A percentile compares a stretch with the other conserved stretches of the same genome.
Conservation (phyloP, 2,888 invertebrate species). For the Calephelis perditalis region DNA sequence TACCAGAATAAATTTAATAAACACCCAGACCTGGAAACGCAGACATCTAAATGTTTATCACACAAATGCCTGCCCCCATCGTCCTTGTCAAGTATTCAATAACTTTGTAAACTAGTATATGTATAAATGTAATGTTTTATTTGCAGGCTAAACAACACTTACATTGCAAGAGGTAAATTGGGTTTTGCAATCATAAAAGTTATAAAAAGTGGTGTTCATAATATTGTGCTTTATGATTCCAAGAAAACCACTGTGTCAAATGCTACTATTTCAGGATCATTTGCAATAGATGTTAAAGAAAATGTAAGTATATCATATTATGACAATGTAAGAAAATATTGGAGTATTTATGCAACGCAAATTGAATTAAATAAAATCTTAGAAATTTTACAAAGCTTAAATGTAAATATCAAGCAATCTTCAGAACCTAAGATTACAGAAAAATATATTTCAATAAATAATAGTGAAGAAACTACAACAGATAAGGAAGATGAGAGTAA, state of each 20-base stretch:
- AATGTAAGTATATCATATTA: constrained; percentile 53
- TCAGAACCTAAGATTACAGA: constrained; percentile 28
- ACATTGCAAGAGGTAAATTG: constrained; percentile 52
- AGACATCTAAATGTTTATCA: too few species aligned
- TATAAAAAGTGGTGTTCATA: constrained; percentile 41
- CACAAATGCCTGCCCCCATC: too few species aligned
- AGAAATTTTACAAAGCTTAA: constrained; percentile 40
- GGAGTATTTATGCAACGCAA: constrained; percentile 54
- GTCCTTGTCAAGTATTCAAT: too few species aligned
- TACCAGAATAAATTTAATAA: too few species aligned
- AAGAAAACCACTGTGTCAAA: constrained; percentile 57
- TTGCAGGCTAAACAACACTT: constrained; percentile 37
- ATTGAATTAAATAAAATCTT: constrained; percentile 45
- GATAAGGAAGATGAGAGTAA: constrained; percentile 45
- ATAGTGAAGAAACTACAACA: constrained; percentile 20
- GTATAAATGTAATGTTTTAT: constrained; percentile 7
- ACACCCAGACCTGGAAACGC: too few species aligned
- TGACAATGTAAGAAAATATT: constrained; percentile 55
- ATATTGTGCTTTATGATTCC: constrained; percentile 58
- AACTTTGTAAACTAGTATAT: neutral
- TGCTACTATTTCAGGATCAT: constrained; percentile 39
- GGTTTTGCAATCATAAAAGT: constrained; percentile 63
- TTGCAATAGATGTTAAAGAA: constrained; percentile 50
- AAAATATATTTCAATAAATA: constrained; percentile 10
- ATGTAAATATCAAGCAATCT: constrained; percentile 40